Evolutionary conservation across 2,888 invertebrate genomes (phyloP), one percentile per base, ranked within the genome.

Genomic region (Pseudococcus jackbeardsleyi): DNA sequence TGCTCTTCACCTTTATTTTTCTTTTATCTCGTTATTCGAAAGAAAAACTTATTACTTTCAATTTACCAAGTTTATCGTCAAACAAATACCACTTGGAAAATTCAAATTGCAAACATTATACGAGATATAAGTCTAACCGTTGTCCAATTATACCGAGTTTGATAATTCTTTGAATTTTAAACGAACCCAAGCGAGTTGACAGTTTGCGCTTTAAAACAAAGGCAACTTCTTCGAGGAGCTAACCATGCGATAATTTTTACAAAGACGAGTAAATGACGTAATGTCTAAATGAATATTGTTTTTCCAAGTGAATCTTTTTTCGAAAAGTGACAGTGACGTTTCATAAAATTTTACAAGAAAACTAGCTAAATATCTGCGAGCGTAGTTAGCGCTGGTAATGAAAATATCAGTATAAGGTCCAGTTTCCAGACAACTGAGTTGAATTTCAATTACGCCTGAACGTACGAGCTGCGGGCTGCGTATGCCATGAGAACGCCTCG

Each of bases 101-200:
- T 42, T 79, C n/a, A 79, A 33, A 79, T 79, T 79, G 33, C 26
- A 72, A 72, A 72, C 33, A 72, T 72, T 72, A 72, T n/a, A 59
- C 19, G n/a, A 59, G 0, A 59, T 59, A 59, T 59, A 59, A 59
- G 59, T 59, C 59, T 59, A 59, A 59, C 59, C 59, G 59, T 84
- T 84, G 46, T 22, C 22, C 84, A 48, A 48, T 84, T 42, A 42
- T 33, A 33, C 26, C 1, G 2, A 48, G 26, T 48, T 42, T 9
- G 4, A 33, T 33, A 84, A 59, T 42, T 46, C n/a, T 42, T 59
- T 59, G 59, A 59, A 59, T 72, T 72, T 39, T n/a, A 72, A 72
- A 72, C 17, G 72, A 72, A 72, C 26, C 26, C 26, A 33, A 33
- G 26, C 11, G 39, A 39, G 72, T 17, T 72, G 72, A 72, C 72